Conservation (phyloP, 1,140 invertebrate genomes). For the Drosophila azteca region DNA sequence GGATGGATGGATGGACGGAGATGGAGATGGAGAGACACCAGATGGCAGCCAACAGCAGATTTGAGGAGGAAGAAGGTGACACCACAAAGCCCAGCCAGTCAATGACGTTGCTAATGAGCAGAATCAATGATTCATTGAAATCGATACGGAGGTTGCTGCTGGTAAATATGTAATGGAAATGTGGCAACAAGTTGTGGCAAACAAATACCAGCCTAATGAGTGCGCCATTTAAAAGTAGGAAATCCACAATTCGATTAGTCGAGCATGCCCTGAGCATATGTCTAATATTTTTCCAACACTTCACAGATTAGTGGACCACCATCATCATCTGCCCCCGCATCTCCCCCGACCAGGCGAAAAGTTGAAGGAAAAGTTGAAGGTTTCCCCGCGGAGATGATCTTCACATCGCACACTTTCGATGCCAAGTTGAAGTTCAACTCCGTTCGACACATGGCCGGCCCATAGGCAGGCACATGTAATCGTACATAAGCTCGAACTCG, state of each 20-base stretch:
- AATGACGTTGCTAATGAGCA: constrained; percentile 64
- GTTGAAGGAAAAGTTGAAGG: not conserved
- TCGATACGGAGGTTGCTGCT: constrained; percentile 37
- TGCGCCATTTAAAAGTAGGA: constrained; percentile 1
- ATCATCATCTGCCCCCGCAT: no score
- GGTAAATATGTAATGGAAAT: not conserved
- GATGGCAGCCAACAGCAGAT: not conserved
- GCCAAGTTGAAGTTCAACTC: constrained; percentile 44
- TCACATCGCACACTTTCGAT: constrained; percentile 4
- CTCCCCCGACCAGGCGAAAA: no score
- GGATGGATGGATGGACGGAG: not conserved
- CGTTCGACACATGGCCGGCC: constrained; percentile 20
- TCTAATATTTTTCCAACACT: no score
- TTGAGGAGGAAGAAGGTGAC: constrained; percentile 3
- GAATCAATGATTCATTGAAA: constrained; percentile 55
- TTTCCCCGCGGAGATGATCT: constrained; percentile 1
- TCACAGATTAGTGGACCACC: no score
- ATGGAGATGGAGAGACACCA: not conserved
- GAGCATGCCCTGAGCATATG: not conserved
- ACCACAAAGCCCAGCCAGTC: not conserved
- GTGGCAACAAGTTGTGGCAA: not conserved
- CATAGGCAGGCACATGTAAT: no score
- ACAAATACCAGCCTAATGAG: constrained; percentile 3
- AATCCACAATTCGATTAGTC: not conserved
- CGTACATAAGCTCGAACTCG: no score